These are phyloP conservation scores for Colletes collaris DNA, from an alignment of 2,888 invertebrate genomes.

Conservation along the genomic window DNA sequence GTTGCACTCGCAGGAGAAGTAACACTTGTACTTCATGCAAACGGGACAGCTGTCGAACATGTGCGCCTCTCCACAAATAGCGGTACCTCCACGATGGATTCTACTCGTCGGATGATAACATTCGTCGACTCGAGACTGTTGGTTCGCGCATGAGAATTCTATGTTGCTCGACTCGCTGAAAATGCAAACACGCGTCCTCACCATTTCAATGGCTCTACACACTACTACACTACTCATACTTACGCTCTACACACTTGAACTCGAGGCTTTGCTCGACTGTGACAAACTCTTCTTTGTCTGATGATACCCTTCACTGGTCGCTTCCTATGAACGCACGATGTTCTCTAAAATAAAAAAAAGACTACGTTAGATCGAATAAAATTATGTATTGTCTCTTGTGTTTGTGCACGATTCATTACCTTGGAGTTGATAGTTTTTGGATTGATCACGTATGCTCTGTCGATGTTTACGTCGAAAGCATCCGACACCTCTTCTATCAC, in stretches of 20 bases:
- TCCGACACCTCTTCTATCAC: slow-evolving; percentile 86
- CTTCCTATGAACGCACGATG: slow-evolving; percentile 69
- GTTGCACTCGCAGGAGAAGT: slow-evolving; percentile 68
- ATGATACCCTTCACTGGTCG: slow-evolving; percentile 72
- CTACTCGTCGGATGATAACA: slow-evolving; percentile 64
- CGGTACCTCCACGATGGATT: slow-evolving; percentile 31
- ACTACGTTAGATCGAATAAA: neutral
- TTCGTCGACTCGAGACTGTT: slow-evolving; percentile 45
- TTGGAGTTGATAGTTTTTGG: slow-evolving; percentile 82
- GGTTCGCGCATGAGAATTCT: too few relatives aligned
- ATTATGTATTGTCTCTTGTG: neutral
- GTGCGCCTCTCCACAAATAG: slow-evolving; percentile 59
- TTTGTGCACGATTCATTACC: slow-evolving; percentile 60
- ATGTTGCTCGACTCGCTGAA: too few relatives aligned
- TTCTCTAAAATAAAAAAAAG: slow-evolving; percentile 64
- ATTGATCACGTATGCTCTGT: slow-evolving; percentile 77
- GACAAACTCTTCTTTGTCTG: slow-evolving; percentile 79
- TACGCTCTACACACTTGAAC: slow-evolving; percentile 68
- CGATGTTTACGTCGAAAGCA: slow-evolving; percentile 66
- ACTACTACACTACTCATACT: slow-evolving; percentile 33
- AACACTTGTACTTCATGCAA: slow-evolving; percentile 77
- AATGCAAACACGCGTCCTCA: too few relatives aligned
- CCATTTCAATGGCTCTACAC: too few relatives aligned
- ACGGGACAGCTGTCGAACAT: slow-evolving; percentile 76
- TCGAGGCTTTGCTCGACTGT: slow-evolving; percentile 70